These are phyloP conservation scores for Adelognathus sp. DNA, from an alignment of 2,888 invertebrate genomes.

Conservation along the genomic window DNA sequence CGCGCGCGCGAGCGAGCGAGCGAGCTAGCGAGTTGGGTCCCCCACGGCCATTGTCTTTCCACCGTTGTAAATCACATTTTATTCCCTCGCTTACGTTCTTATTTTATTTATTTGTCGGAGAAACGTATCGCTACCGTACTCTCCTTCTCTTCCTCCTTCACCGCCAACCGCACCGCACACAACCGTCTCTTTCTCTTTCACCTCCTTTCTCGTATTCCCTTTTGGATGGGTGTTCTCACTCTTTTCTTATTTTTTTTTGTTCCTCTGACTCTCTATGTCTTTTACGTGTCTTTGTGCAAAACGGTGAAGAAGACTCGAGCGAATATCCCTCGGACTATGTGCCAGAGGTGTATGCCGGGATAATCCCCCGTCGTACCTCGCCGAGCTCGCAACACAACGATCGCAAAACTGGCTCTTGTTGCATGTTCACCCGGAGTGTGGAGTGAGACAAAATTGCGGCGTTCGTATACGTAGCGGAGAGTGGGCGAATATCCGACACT, in stretches of 20 bases:
- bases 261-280: constrained; percentile 8
- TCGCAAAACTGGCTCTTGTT: constrained; percentile 30
- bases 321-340: constrained; percentile 6
- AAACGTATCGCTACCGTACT: constrained; percentile 80
- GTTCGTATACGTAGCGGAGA: background rate
- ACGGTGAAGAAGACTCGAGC: constrained; percentile 16
- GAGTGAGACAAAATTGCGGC: background rate
- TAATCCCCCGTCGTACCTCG: constrained; percentile 7
- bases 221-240: no score
- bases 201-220: background rate
- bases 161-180: no score
- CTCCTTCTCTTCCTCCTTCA: constrained; percentile 55
- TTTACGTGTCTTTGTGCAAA: constrained; percentile 12
- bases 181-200: constrained; percentile 7
- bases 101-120: constrained; percentile 80
- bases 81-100: constrained; percentile 80
- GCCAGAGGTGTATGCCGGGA: constrained; percentile 13
- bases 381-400: background rate
- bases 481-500: background rate
- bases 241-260: no score
- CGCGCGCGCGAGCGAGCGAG: constrained; percentile 59
- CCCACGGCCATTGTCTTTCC: constrained; percentile 80
- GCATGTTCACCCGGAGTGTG: background rate
- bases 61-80: constrained; percentile 81
- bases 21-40: constrained; percentile 69